Percentiles rank a stretch among this genome's conserved stretches.
Conservation (phyloP, 2,888 invertebrate genomes). For the Noctua janthina region DNA sequence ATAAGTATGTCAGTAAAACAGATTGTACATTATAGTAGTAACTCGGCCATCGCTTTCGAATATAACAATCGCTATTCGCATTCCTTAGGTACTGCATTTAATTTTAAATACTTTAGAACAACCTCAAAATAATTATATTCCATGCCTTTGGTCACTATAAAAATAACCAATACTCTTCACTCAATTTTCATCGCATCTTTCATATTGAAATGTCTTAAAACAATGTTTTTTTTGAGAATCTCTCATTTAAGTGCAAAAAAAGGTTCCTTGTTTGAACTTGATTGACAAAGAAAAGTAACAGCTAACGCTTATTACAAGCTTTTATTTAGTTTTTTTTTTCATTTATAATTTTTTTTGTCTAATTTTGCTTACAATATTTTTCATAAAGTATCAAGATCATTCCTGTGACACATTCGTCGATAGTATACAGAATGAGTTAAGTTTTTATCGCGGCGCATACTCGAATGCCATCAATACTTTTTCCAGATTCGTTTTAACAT, state of each 20-base stretch:
- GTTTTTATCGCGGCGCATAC: constrained; percentile 39
- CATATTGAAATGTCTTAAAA: neutral
- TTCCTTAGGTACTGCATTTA: constrained; percentile 41
- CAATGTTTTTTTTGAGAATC: neutral
- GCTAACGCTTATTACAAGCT: neutral
- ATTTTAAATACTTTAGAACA: constrained; percentile 21
- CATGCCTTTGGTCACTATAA: neutral
- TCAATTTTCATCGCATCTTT: neutral
- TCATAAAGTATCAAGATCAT: constrained; percentile 43
- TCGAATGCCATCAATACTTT: constrained; percentile 24
- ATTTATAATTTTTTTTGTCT: neutral
- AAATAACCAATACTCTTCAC: neutral
- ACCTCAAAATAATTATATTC: neutral
- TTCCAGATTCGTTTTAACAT: constrained; percentile 41
- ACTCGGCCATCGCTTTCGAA: constrained; percentile 52
- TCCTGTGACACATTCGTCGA: constrained; percentile 18
- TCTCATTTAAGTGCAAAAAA: neutral
- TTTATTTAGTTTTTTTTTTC: too few species aligned
- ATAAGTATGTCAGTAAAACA: constrained; percentile 54
- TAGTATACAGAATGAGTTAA: constrained; percentile 27
- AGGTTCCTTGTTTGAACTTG: neutral
- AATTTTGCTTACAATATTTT: neutral
- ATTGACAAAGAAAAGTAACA: neutral
- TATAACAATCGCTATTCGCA: constrained; percentile 47
- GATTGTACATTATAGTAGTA: constrained; percentile 43